Base-by-base conservation (phyloP, 2,888 invertebrate genomes). In the Papilio elwesi region DNA sequence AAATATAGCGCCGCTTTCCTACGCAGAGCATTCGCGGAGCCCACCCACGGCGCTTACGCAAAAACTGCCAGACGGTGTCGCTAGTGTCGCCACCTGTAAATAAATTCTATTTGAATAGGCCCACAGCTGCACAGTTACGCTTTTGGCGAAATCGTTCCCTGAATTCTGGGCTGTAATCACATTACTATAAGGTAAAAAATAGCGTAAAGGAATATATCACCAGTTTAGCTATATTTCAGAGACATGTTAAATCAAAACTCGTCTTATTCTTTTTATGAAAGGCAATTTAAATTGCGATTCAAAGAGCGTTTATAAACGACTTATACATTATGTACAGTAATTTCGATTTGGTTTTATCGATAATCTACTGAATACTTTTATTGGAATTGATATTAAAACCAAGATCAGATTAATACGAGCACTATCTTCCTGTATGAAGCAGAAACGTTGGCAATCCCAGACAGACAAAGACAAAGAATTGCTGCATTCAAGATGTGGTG, bases 81-180 rank as follows among this genome's bases (percentile, higher is more conserved):
- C 72, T 57, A 51, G 73, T 65, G 64, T 73, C 64, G 73, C 68
- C 73, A 73, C 73, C 73, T 73, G 73, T 65, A 73, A 51, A 72
- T 72, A 73, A 73, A 73, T 69, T 69, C 65, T 73, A 69, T 73
- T 73, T 73, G 73, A 69, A 73, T 69, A 73, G 73, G 72, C 26
- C 72, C 68, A 51, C 71, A 57, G 70, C 67, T 62, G 63, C 64
- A 68, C 47, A 68, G 64, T 68, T 68, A 72, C 68, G 68, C 65
- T 64, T 68, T 69, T 64, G 62, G 68, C 64, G 49, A 68, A 52
- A 68, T 48, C 8, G 36, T 38, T 4, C 68, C 49, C 6, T 15
- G 63, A 36, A 64, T 57, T 51, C 51, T 43, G 15, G 57, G n/a
- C 47, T 69, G 11, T 73, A 73, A n/a, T 9, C 1, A 0, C 11